These are phyloP conservation scores for Botia kubotai DNA, from an alignment of 2,797 vertebrate genomes.

Conservation along the genomic window DNA sequence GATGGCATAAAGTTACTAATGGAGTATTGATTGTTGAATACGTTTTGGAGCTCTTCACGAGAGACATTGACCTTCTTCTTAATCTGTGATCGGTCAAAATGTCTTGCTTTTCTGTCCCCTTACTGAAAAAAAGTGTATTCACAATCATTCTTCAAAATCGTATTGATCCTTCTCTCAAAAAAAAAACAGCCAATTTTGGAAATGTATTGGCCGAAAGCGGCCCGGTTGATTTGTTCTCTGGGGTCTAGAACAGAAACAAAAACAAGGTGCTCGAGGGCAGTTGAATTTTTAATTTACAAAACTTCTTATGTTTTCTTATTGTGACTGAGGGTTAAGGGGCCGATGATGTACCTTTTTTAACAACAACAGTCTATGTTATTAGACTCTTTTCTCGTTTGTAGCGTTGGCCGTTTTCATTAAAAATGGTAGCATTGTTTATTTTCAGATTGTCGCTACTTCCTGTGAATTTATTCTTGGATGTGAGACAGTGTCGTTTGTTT, in stretches of 20 bases:
- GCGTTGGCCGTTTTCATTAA: background rate
- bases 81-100: constrained; percentile 26
- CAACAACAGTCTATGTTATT: constrained; percentile 1
- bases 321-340: background rate
- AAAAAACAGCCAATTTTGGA: background rate
- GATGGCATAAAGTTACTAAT: constrained; percentile 27
- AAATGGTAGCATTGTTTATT: background rate
- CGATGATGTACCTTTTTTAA: background rate
- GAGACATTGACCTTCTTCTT: constrained; percentile 13
- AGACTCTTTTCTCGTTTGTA: background rate
- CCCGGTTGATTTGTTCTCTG: background rate
- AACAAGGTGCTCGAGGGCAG: background rate
- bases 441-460: background rate
- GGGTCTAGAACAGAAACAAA: constrained; percentile 1
- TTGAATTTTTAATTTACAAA: background rate
- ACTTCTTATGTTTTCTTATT: background rate
- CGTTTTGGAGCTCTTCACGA: constrained; percentile 29
- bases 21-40: constrained; percentile 40
- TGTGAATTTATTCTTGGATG: background rate
- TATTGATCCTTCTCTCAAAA: constrained; percentile 24
- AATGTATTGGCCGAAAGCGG: background rate
- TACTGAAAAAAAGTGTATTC: constrained; percentile 22
- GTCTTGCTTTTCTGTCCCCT: background rate
- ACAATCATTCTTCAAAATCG: constrained; percentile 28
- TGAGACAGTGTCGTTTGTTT: background rate